A percentile compares a stretch with the other conserved stretches of the same genome.
Conservation (phyloP, 2,888 invertebrate species). For the Oasisia sp. region DNA sequence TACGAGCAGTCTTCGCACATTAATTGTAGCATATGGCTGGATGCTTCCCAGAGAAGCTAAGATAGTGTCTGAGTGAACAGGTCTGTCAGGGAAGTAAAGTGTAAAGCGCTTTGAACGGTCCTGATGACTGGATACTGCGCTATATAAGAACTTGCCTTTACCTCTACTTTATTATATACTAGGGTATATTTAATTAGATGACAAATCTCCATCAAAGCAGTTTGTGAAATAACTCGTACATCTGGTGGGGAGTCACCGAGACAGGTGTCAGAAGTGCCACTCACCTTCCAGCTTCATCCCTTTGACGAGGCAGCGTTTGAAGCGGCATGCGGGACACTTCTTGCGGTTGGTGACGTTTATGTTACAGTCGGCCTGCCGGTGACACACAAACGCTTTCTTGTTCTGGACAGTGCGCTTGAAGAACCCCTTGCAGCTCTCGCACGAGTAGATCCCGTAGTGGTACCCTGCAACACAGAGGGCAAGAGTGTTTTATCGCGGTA, state of each 20-base stretch:
- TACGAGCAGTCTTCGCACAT: too few relatives aligned
- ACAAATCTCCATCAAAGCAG: too few relatives aligned
- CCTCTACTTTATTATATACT: background rate
- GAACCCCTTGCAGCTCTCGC: conserved; percentile 97
- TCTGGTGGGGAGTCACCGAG: background rate
- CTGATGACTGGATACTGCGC: too few relatives aligned
- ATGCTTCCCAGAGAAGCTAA: too few relatives aligned
- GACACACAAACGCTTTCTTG: conserved; percentile 93
- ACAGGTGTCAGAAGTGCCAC: conserved; percentile 25
- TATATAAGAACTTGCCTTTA: too few relatives aligned
- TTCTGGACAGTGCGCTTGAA: conserved; percentile 99
- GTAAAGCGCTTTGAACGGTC: too few relatives aligned
- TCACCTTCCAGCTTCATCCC: conserved; percentile 96
- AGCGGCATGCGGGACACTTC: conserved; percentile 96
- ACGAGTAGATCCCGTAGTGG: conserved; percentile 97
- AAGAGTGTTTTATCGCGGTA: background rate
- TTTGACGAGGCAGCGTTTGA: conserved; percentile 92
- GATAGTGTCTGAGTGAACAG: too few relatives aligned
- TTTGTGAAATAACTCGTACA: background rate
- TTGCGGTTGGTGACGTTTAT: conserved; percentile 93
- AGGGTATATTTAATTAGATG: background rate
- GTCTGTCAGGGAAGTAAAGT: too few relatives aligned
- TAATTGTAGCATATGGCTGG: too few relatives aligned
- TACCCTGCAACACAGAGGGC: conserved; percentile 71
- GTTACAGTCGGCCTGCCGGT: conserved; percentile 75